These are phyloP conservation scores for Capromys pilorides DNA, from an alignment of 2,797 vertebrate species.

Conservation along the genomic window DNA sequence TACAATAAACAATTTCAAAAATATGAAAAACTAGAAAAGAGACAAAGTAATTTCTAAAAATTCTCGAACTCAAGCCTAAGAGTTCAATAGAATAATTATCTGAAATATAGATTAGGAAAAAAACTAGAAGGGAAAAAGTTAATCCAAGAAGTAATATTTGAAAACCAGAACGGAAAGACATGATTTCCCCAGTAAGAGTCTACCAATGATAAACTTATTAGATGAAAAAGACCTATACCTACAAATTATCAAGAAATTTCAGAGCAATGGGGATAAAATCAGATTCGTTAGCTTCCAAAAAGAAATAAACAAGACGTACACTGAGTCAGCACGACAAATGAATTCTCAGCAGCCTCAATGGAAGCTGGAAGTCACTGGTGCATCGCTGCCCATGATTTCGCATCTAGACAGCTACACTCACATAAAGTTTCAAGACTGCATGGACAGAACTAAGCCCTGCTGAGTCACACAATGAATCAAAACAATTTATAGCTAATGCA, in stretches of 20 bases:
- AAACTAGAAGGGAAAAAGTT: background rate
- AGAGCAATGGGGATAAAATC: background rate
- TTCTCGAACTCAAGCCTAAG: background rate
- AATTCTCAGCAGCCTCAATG: background rate
- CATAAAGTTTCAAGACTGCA: background rate
- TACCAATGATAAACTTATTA: background rate
- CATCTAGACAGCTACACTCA: background rate
- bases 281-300: background rate
- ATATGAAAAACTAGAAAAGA: background rate
- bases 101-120: constrained; percentile 20
- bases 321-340: constrained; percentile 36
- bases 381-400: background rate
- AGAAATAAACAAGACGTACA: constrained; percentile 23
- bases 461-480: constrained; percentile 24
- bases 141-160: background rate
- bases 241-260: constrained; percentile 43
- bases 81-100: constrained; percentile 12
- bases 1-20: constrained; percentile 16
- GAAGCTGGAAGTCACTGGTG: background rate
- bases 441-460: background rate
- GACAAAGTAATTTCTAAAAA: background rate
- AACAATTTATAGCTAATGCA: background rate
- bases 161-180: constrained; percentile 20
- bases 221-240: background rate
- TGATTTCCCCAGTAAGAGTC: background rate